Conservation (phyloP, 2,113 vertebrate genomes). For the Gallinago paraguaiae region DNA sequence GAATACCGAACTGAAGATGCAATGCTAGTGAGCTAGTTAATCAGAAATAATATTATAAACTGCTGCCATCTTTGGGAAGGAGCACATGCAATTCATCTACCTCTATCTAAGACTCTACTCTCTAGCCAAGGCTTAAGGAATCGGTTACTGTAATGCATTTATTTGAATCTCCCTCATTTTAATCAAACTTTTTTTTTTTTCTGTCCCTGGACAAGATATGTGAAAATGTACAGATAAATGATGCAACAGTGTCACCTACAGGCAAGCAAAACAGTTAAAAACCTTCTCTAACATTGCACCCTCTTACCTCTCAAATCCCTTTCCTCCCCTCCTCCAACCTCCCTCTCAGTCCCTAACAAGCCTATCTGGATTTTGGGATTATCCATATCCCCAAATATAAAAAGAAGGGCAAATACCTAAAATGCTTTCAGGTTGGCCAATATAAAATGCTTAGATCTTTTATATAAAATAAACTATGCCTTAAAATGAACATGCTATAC, state of each 20-base stretch:
- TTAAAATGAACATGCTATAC: neutral
- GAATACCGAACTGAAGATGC: neutral
- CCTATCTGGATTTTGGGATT: constrained; percentile 19
- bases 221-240: constrained; percentile 60
- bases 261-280: constrained; percentile 55
- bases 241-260: constrained; percentile 82
- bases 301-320: neutral
- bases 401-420: constrained; percentile 18
- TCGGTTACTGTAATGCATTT: neutral
- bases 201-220: constrained; percentile 67
- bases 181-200: neutral
- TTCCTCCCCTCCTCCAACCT: neutral
- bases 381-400: constrained; percentile 12
- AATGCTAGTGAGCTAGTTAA: neutral
- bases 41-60: constrained; percentile 31
- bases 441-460: constrained; percentile 32
- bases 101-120: neutral
- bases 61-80: neutral
- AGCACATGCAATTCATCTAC: neutral
- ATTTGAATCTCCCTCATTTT: constrained; percentile 1
- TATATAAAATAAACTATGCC: neutral
- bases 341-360: neutral
- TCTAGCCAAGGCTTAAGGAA: neutral
- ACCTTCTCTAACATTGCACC: neutral
- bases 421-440: constrained; percentile 23